Evolutionary conservation across 2,797 vertebrate genomes (phyloP).

Genomic region (Oreonectes daqikongensis): DNA sequence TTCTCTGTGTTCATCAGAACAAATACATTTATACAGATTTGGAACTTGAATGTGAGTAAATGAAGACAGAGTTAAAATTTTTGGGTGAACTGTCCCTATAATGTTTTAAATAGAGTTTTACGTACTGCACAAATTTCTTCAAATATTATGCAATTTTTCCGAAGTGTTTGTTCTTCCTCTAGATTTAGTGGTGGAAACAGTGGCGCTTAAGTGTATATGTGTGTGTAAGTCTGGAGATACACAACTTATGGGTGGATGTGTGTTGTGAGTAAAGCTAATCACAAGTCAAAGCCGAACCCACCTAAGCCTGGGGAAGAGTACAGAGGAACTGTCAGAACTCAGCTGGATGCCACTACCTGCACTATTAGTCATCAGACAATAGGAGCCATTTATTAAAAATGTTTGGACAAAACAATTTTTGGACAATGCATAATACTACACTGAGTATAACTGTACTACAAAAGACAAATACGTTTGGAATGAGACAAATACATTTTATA

Average conservation of each 20-base stretch:
- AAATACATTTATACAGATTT: too few relatives aligned
- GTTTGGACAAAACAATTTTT: slow-evolving; percentile 17
- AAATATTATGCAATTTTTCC: too few relatives aligned
- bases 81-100: too few relatives aligned
- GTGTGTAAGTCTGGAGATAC: slow-evolving; percentile 32
- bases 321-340: slow-evolving; percentile 52
- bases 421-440: slow-evolving; percentile 22
- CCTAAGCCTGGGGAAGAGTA: slow-evolving; percentile 56
- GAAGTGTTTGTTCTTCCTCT: background rate
- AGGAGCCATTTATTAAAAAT: slow-evolving; percentile 43
- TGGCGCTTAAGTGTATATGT: background rate
- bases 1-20: too few relatives aligned
- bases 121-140: too few relatives aligned
- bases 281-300: slow-evolving; percentile 55
- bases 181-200: background rate
- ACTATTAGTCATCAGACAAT: slow-evolving; percentile 55
- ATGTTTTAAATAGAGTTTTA: too few relatives aligned
- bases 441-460: background rate
- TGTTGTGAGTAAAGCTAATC: slow-evolving; percentile 53
- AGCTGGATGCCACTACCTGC: slow-evolving; percentile 57
- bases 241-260: slow-evolving; percentile 48
- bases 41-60: too few relatives aligned
- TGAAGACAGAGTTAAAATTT: too few relatives aligned
- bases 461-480: slow-evolving; percentile 25
- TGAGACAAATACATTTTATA: background rate